A percentile compares a stretch with the other conserved stretches of the same genome.
Evolutionary conservation across 2,113 vertebrate species (phyloP).

Genomic region (Sylvietta virens): DNA sequence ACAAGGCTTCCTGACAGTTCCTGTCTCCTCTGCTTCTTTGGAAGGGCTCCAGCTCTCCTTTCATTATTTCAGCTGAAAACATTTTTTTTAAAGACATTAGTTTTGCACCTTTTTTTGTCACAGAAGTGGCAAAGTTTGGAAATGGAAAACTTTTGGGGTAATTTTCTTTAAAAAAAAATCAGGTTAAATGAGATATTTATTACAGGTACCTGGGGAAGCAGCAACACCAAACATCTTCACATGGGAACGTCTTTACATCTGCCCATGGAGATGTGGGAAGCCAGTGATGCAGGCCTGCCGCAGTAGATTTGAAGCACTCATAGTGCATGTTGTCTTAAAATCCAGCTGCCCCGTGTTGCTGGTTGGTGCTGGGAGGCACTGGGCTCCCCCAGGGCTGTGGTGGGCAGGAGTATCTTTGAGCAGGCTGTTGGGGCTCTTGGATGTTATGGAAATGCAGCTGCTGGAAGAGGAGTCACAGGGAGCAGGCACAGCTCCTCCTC

Average conservation of each 20-base stretch:
- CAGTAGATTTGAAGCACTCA: not conserved
- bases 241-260: not conserved
- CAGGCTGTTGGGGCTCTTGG: not conserved
- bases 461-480: not conserved
- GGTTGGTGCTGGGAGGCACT: not conserved
- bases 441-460: not conserved
- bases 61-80: not conserved
- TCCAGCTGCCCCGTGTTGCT: not conserved
- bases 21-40: not conserved
- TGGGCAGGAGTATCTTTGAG: fast-evolving
- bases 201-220: not conserved
- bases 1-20: not conserved
- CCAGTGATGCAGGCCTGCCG: fast-evolving
- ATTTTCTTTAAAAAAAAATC: not conserved
- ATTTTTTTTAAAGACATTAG: not conserved
- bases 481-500: not conserved
- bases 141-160: not conserved
- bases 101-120: not conserved
- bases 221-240: not conserved
- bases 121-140: not conserved
- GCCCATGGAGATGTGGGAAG: fast-evolving
- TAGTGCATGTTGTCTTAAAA: not conserved
- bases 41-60: not conserved
- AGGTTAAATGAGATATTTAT: not conserved
- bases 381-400: not conserved